Base-by-base conservation (phyloP, 2,113 vertebrate genomes). In the Phoenicopterus ruber region DNA sequence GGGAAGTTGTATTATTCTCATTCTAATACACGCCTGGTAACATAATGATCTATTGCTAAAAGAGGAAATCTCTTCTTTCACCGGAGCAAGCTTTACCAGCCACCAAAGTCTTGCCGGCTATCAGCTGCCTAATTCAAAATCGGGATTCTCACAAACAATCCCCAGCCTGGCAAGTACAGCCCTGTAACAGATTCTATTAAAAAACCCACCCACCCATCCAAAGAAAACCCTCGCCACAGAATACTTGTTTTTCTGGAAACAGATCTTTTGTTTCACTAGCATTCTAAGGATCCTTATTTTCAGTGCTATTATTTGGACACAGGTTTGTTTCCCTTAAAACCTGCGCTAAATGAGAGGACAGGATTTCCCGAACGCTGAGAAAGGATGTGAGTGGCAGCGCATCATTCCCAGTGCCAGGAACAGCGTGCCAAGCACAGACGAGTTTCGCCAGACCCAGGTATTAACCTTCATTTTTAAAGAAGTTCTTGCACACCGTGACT, bases 41-140 rank as follows among this genome's bases (percentile, higher is more conserved):
- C 59, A 82, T 95, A 86, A 91, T 72, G 70, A 95, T 90, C 81
- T 92, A 85, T 90, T 72, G 70, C 91, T 78, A 82, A 82, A 95
- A 86, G 91, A 82, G 44, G 89, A 96, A 94, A 95, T 95, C 71
- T 93, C 81, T 38, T 31, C 76, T 96, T 96, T 96, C 97, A 94
- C 67, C 26, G 78, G 88, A 93, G 91, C 32, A 50, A 94, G 90
- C 78, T 91, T 95, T 86, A 67, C 57, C 36, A 77, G 74, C 50
- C 80, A 80, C 69, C 71, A 78, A 94, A 92, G 69, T 91, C 74
- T 66, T 69, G 72, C 86, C 83, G 93, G 91, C 76, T 95, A 58
- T 94, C 93, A 74, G 80, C 69, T 69, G 46, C 72, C 83, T 97
- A 96, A 95, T 94, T 91, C 94, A 89, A 96, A 94, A 71, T 0